A percentile compares a stretch with the other conserved stretches of the same genome.
phyloP scores from a whole-genome alignment of 2,797 vertebrate species.

The Gadopsis marmoratus region DNA sequence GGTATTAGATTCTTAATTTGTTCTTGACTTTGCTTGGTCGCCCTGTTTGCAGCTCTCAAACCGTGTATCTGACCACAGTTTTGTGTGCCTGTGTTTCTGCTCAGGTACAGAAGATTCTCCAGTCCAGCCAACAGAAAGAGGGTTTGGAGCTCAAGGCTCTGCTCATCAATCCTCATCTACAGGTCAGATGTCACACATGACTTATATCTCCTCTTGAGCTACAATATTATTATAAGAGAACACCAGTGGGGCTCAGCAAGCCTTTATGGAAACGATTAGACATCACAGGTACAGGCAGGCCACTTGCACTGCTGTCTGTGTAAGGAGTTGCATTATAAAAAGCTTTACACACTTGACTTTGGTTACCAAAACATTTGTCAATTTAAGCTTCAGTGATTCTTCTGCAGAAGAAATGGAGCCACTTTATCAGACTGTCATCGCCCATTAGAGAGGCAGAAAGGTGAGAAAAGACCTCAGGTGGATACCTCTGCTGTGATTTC shows the following conservation, averaged over 20 bases:
- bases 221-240: constrained; percentile 2
- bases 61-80: constrained; percentile 9
- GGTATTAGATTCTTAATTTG: background rate
- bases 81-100: constrained; percentile 43
- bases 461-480: constrained; percentile 55
- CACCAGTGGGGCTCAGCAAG: background rate
- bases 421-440: constrained; percentile 39
- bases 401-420: constrained; percentile 11
- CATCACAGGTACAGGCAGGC: background rate
- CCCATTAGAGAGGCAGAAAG: constrained; percentile 46
- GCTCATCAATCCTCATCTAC: constrained; percentile 92
- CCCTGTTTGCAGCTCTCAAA: background rate
- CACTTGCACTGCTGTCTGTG: background rate
- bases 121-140: constrained; percentile 91
- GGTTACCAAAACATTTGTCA: constrained; percentile 5
- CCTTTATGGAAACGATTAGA: background rate
- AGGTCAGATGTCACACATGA: constrained; percentile 85
- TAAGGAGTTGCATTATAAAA: background rate
- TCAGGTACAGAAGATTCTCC: constrained; percentile 93
- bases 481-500: constrained; percentile 40
- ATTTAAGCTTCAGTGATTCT: constrained; percentile 23
- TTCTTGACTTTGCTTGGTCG: background rate
- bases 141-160: constrained; percentile 91
- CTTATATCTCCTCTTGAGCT: constrained; percentile 10
- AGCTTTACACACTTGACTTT: background rate